These are phyloP conservation scores for Drosophila greeni DNA, from an alignment of 2,888 invertebrate species.

Conservation along the genomic window DNA sequence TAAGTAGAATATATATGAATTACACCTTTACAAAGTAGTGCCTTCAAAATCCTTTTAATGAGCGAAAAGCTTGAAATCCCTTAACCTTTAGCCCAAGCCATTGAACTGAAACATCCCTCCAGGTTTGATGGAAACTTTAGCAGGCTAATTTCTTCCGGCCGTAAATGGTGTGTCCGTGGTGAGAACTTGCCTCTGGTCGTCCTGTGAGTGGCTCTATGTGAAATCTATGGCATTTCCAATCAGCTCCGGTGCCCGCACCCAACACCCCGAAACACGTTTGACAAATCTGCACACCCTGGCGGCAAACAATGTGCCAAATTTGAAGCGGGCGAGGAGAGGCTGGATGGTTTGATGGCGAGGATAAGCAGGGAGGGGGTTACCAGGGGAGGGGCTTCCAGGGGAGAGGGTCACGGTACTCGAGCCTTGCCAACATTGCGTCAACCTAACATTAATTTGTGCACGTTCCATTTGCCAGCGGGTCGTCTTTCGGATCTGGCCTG, in stretches of 20 bases:
- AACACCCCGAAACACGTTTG: slow-evolving; percentile 34
- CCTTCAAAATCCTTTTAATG: not conserved
- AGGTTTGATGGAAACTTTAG: slow-evolving; percentile 2
- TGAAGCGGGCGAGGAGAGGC: slow-evolving; percentile 30
- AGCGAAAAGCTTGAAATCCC: no score
- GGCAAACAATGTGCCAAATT: slow-evolving; percentile 66
- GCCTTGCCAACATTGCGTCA: slow-evolving; percentile 57
- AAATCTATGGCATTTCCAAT: slow-evolving; percentile 46
- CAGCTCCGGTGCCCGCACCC: slow-evolving; percentile 25
- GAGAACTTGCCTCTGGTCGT: slow-evolving; percentile 17
- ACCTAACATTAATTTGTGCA: slow-evolving; percentile 67
- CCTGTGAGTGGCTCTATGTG: slow-evolving; percentile 15
- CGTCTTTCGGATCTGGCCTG: slow-evolving; percentile 27
- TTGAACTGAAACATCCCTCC: not conserved
- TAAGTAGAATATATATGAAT: no score
- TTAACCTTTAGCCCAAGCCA: not conserved
- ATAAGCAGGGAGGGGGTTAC: not conserved
- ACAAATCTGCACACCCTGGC: slow-evolving; percentile 51
- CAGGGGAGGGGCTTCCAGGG: not conserved
- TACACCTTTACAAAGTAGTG: no score
- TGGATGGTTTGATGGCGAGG: not conserved
- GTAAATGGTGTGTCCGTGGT: slow-evolving; percentile 6
- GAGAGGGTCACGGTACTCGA: slow-evolving; percentile 41
- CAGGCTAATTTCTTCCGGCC: slow-evolving; percentile 38
- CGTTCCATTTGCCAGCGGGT: slow-evolving; percentile 61